Base-by-base conservation (phyloP, 1,140 invertebrate species). In the Dreissena polymorpha region DNA sequence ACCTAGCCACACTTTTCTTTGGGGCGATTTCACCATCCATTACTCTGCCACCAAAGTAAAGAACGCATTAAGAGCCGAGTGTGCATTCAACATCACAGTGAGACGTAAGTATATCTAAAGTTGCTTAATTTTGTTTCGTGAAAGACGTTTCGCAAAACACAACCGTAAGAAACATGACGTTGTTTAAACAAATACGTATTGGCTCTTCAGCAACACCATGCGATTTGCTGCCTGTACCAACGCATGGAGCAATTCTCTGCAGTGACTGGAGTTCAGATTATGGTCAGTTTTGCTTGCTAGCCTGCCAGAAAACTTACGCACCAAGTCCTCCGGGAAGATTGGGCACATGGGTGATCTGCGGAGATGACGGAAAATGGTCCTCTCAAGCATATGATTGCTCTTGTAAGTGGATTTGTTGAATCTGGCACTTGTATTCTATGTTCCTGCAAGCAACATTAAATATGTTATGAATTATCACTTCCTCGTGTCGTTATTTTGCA, bases 1-100 rank as follows among this genome's bases (percentile, higher is more conserved):
- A 12, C 27, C 27, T 16, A n/a, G n/a, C 16, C 51, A 10, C 64
- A 27, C 13, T 10, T 76, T 83, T n/a, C 80, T 55, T n/a, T 83
- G 79, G 79, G 79, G 79, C 18, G 71, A 75, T n/a, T 82, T 82
- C 39, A 74, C 64, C n/a, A 53, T 82, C 13, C 69, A 74, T 23
- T 82, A 65, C 39, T 18, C 53, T 13, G 79, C 79, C n/a, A 75
- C 71, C 18, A 83, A 83, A 64, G 13, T 25, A n/a, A 27, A 21
- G 23, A 83, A 83, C 49, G 80, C 71, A 50, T 49, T 83, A n/a
- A 39, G 60, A 16, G 57, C 70, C 16, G 80, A 83, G 39, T 76
- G 80, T 55, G 27, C 49, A 21, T 83, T 83, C 57, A 64, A 74
- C n/a, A 51, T 75, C 23, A 65, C 60, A 27, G 64, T 83, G 55